A percentile compares a stretch with the other conserved stretches of the same genome.
Evolutionary conservation across 1,140 invertebrate species (phyloP).

Genomic region (Notospermus geniculatus): DNA sequence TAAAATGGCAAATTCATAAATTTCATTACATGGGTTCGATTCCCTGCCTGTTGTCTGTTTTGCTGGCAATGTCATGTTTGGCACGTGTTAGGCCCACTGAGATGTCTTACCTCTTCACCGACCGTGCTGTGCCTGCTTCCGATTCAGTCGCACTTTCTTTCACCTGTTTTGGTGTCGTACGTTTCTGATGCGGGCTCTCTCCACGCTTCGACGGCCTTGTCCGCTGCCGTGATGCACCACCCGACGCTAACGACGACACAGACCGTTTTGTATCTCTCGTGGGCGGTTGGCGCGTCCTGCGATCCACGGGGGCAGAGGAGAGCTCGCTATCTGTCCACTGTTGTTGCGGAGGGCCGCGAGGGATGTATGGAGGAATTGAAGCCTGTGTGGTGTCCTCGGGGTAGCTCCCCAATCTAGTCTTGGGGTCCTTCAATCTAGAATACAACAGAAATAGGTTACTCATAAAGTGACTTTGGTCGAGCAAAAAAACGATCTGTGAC

Average conservation of each 20-base stretch:
- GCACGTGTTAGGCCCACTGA: not conserved
- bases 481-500: too few relatives aligned
- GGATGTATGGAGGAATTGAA: too few relatives aligned
- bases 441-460: too few relatives aligned
- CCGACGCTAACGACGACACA: too few relatives aligned
- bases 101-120: not conserved
- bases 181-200: not conserved
- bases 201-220: too few relatives aligned
- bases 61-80: not conserved
- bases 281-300: not conserved
- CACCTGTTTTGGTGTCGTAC: not conserved
- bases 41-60: not conserved
- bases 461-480: too few relatives aligned
- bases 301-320: not conserved
- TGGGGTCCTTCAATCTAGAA: too few relatives aligned
- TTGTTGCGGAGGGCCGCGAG: not conserved
- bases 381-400: too few relatives aligned
- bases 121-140: not conserved
- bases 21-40: not conserved
- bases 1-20: not conserved
- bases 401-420: too few relatives aligned
- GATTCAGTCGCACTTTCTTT: not conserved
- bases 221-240: too few relatives aligned
- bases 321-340: constrained; percentile 9
- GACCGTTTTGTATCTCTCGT: not conserved